phyloP scores from a whole-genome alignment of 1,140 invertebrate genomes.

The Chrysomallon squamiferum region DNA sequence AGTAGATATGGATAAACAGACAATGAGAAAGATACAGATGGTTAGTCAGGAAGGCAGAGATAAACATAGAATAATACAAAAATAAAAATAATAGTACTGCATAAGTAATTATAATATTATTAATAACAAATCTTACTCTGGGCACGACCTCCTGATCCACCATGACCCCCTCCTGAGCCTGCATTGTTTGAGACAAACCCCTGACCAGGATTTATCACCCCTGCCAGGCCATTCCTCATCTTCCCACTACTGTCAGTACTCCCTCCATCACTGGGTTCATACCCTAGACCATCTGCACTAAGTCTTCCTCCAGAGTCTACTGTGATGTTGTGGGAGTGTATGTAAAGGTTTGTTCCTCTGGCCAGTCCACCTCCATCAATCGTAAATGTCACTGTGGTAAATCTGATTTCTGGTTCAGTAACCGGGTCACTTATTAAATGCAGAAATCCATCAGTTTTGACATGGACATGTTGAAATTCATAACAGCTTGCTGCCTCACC shows the following conservation, averaged over 20 bases:
- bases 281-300: conserved; percentile 44
- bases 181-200: too few species aligned
- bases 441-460: conserved; percentile 41
- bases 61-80: too few species aligned
- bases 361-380: conserved; percentile 48
- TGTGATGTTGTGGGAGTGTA: conserved; percentile 40
- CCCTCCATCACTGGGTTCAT: conserved; percentile 32
- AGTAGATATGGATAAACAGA: too few species aligned
- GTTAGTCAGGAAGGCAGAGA: too few species aligned
- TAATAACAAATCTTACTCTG: too few species aligned
- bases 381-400: conserved; percentile 30
- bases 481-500: conserved; percentile 31
- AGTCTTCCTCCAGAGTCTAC: conserved; percentile 41
- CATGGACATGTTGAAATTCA: conserved; percentile 41
- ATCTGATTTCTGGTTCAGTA: conserved; percentile 31
- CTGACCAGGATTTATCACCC: conserved; percentile 42
- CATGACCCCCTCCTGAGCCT: too few species aligned
- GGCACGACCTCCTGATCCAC: too few species aligned
- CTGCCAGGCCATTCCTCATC: conserved; percentile 29
- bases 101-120: too few species aligned
- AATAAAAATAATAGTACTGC: too few species aligned
- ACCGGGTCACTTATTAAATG: conserved; percentile 49
- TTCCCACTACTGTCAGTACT: conserved; percentile 8
- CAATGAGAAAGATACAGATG: too few species aligned
- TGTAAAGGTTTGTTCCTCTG: conserved; percentile 40